These are phyloP conservation scores for Thamnophis sirtalis DNA, from an alignment of 2,113 vertebrate genomes.

Conservation along the genomic window DNA sequence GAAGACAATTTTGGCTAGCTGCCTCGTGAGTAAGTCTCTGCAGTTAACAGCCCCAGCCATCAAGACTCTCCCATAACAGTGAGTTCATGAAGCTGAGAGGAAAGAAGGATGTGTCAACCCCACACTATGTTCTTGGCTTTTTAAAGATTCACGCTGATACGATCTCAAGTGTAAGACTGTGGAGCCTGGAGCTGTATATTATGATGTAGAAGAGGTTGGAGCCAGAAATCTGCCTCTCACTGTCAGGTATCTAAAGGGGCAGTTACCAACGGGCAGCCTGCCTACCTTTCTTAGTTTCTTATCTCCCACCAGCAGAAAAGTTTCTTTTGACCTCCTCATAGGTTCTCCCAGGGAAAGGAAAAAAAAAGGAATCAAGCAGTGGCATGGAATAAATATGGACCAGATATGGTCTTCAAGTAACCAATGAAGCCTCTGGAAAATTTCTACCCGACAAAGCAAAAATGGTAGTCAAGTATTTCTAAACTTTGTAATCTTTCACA, in stretches of 20 bases:
- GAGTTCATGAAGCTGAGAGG: conserved; percentile 45
- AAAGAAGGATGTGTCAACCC: conserved; percentile 52
- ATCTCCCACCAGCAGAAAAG: not conserved
- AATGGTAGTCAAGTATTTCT: not conserved
- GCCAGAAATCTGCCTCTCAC: conserved; percentile 34
- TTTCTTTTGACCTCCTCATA: conserved; percentile 14
- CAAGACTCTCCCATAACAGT: conserved; percentile 34
- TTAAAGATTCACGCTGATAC: conserved; percentile 57
- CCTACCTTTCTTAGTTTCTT: not conserved
- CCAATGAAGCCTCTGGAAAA: not conserved
- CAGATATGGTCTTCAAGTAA: conserved; percentile 5
- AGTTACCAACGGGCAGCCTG: conserved; percentile 19
- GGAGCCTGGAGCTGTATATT: conserved; percentile 43
- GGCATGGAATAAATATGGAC: conserved; percentile 17
- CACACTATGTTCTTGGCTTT: conserved; percentile 48
- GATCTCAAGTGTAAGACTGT: conserved; percentile 22
- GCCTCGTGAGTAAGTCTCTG: not conserved
- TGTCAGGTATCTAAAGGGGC: conserved; percentile 40
- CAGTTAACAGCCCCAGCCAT: conserved; percentile 9
- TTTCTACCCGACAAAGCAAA: conserved; percentile 22
- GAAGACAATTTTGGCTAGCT: not conserved
- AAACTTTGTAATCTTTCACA: conserved; percentile 11
- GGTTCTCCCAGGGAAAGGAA: not conserved
- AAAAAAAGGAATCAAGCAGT: not conserved
- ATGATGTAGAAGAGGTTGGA: conserved; percentile 45